These are phyloP conservation scores for Hirudinaria manillensis DNA, from an alignment of 2,888 invertebrate species.

Conservation along the genomic window DNA sequence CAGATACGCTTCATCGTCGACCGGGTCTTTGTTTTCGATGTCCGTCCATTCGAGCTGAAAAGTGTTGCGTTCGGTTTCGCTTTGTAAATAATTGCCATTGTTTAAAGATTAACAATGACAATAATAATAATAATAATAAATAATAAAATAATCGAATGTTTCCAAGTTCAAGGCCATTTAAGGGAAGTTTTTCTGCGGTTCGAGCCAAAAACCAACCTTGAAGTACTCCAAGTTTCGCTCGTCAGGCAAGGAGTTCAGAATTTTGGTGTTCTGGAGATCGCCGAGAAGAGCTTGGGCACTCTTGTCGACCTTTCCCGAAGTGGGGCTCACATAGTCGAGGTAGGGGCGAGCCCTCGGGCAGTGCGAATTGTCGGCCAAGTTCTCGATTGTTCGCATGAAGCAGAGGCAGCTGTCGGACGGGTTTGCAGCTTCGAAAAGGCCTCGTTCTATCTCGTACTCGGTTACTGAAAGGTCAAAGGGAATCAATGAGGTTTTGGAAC, in stretches of 20 bases:
- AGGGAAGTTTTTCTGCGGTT: too few species aligned
- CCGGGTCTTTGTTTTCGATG: slow-evolving; percentile 25
- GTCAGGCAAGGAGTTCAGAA: slow-evolving; percentile 13
- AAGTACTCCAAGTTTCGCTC: slow-evolving; percentile 32
- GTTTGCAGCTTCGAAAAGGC: slow-evolving; percentile 36
- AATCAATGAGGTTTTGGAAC: too few species aligned
- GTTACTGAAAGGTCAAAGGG: slow-evolving; percentile 38
- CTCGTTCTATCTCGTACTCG: slow-evolving; percentile 40
- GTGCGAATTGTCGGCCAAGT: slow-evolving; percentile 34
- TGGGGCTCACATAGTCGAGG: not conserved
- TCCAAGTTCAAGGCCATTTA: too few species aligned
- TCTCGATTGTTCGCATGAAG: slow-evolving; percentile 36
- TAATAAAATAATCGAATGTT: too few species aligned
- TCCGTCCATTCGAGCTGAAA: slow-evolving; percentile 32
- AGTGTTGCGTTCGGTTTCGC: not conserved
- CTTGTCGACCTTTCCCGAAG: slow-evolving; percentile 27
- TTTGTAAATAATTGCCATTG: too few species aligned
- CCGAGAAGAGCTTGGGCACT: slow-evolving; percentile 37
- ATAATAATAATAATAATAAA: not conserved
- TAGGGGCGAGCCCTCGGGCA: slow-evolving; percentile 1
- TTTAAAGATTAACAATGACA: not conserved
- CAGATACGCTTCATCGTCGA: slow-evolving; percentile 31
- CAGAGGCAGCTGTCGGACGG: slow-evolving; percentile 35
- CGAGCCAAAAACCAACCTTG: slow-evolving; percentile 14
- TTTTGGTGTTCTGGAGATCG: slow-evolving; percentile 31